Conservation (phyloP, 1,140 invertebrate species). For the Saccostrea glomerata region DNA sequence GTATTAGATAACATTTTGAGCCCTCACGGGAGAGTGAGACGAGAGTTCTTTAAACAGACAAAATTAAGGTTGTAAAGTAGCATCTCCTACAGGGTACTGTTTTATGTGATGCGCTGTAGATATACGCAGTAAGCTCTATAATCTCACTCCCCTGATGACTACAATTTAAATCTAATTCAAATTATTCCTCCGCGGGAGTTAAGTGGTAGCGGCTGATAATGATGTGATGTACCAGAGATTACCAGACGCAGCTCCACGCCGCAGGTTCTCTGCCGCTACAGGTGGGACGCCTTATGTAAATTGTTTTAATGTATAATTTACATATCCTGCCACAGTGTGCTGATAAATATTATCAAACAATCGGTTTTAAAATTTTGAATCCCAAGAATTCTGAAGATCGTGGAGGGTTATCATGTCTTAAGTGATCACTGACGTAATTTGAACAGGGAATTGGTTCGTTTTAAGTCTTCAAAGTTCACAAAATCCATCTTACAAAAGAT, state of each 20-base stretch:
- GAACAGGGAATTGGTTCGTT: background rate
- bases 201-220: background rate
- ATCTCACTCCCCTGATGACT: background rate
- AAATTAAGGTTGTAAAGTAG: no score
- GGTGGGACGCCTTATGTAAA: background rate
- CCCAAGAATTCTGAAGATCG: background rate
- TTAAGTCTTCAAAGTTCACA: background rate
- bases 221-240: background rate
- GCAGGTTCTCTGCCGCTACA: background rate
- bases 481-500: background rate
- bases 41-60: no score
- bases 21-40: no score
- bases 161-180: conserved; percentile 10
- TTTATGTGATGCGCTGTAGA: no score
- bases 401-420: background rate
- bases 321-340: background rate
- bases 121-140: no score
- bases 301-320: background rate
- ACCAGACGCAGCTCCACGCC: background rate
- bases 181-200: background rate
- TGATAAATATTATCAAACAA: conserved; percentile 36
- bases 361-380: conserved; percentile 2
- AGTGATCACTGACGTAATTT: background rate
- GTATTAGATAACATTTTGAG: no score
- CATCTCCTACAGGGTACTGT: no score